Evolutionary conservation across 2,888 invertebrate genomes (phyloP).

Genomic region (Cerastis rubricosa): DNA sequence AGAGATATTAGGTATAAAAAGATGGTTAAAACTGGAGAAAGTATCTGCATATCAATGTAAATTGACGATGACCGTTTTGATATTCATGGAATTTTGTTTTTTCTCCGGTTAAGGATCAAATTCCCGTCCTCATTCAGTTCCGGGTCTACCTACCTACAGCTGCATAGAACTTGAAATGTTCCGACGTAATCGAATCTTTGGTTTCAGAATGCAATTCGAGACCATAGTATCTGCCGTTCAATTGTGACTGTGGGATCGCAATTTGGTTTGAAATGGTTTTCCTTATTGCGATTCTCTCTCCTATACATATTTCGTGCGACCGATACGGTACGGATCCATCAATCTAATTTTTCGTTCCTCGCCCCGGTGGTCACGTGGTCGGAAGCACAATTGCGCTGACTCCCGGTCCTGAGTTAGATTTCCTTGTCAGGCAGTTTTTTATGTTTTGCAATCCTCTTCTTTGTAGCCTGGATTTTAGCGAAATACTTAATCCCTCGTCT

Average conservation of each 20-base stretch:
- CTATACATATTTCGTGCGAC: neutral
- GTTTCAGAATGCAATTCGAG: neutral
- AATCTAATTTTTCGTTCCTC: neutral
- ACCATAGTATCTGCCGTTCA: neutral
- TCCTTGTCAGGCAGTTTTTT: neutral
- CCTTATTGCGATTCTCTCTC: too few species aligned
- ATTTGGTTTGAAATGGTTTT: constrained; percentile 2
- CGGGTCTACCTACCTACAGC: neutral
- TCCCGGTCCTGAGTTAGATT: neutral
- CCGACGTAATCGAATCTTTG: neutral
- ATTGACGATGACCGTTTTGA: constrained; percentile 55
- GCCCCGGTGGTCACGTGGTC: neutral
- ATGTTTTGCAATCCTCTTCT: neutral
- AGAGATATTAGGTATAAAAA: constrained; percentile 27
- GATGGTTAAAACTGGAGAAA: constrained; percentile 40
- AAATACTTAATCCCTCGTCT: neutral
- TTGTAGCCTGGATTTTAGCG: neutral
- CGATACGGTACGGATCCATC: neutral
- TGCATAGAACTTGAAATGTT: constrained; percentile 3
- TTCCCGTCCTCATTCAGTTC: neutral
- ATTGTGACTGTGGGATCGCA: neutral
- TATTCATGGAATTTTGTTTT: constrained; percentile 61
- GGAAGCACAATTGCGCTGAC: neutral
- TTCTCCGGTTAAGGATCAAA: constrained; percentile 10
- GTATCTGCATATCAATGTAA: constrained; percentile 62